phyloP scores from a whole-genome alignment of 2,888 invertebrate genomes.

The Dysmachus trigonus region DNA sequence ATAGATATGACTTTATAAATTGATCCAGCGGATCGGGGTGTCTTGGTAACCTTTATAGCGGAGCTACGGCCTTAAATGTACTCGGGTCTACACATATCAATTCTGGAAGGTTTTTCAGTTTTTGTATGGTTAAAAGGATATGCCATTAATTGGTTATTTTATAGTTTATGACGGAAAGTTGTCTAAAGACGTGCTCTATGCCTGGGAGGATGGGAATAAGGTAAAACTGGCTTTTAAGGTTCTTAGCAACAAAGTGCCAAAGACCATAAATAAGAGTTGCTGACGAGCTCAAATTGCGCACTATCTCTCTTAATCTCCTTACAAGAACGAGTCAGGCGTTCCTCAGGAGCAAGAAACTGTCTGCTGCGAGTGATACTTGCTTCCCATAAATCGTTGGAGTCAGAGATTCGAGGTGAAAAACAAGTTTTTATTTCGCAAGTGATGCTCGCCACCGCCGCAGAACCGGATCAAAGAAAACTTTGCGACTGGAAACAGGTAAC shows the following conservation, averaged over 20 bases:
- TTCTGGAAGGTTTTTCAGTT: neutral
- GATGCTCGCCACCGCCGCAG: neutral
- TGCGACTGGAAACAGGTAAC: neutral
- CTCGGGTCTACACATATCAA: too few relatives aligned
- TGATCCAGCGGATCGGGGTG: too few relatives aligned
- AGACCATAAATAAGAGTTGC: neutral
- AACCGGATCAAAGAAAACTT: neutral
- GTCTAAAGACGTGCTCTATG: neutral
- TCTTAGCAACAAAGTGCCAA: neutral
- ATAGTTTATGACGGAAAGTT: neutral
- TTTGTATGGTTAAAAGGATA: neutral
- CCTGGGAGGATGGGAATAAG: neutral
- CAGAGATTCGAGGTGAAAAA: conserved; percentile 19
- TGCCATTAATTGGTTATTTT: neutral
- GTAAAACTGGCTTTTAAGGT: neutral
- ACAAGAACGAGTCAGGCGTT: neutral
- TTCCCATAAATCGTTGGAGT: conserved; percentile 16
- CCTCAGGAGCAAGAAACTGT: neutral
- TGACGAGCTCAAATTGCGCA: neutral
- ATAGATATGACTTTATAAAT: too few relatives aligned
- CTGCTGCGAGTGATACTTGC: neutral
- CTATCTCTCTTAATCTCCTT: neutral
- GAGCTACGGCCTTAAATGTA: too few relatives aligned
- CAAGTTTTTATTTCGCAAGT: conserved; percentile 16
- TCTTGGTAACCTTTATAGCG: too few relatives aligned